A percentile compares a stretch with the other conserved stretches of the same genome.
Evolutionary conservation across 2,797 vertebrate species (phyloP).

Genomic region (Anguilla anguilla): DNA sequence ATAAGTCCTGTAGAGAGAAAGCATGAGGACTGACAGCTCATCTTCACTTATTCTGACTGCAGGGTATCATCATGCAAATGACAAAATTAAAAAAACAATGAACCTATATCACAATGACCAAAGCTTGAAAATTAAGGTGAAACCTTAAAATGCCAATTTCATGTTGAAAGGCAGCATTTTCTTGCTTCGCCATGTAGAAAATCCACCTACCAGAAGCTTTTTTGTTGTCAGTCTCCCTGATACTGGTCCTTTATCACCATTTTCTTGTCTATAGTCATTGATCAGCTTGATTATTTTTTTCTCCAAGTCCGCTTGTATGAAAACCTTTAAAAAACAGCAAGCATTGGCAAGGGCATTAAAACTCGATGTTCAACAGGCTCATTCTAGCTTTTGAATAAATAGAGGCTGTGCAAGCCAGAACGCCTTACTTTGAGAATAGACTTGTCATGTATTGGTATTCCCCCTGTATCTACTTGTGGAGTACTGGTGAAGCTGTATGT

Average conservation of each 20-base stretch:
- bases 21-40: not conserved
- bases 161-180: not conserved
- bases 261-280: constrained; percentile 89
- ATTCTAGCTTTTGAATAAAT: not conserved
- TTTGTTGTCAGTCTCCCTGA: constrained; percentile 91
- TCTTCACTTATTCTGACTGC: not conserved
- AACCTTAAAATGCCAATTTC: not conserved
- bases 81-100: not conserved
- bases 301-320: constrained; percentile 87
- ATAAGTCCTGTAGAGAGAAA: constrained; percentile 80
- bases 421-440: constrained; percentile 85
- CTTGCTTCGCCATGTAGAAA: not conserved
- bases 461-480: constrained; percentile 75
- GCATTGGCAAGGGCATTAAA: not conserved
- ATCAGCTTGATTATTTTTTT: constrained; percentile 91
- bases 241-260: constrained; percentile 83
- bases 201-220: constrained; percentile 83
- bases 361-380: not conserved
- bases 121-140: not conserved
- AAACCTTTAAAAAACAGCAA: constrained; percentile 71
- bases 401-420: not conserved
- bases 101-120: not conserved
- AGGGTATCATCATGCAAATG: not conserved
- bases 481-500: constrained; percentile 86
- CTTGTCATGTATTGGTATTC: constrained; percentile 80